These are phyloP conservation scores for Ephydatia muelleri DNA, from an alignment of 37 sponge, comb jelly and placozoan genomes.

Conservation along the genomic window DNA sequence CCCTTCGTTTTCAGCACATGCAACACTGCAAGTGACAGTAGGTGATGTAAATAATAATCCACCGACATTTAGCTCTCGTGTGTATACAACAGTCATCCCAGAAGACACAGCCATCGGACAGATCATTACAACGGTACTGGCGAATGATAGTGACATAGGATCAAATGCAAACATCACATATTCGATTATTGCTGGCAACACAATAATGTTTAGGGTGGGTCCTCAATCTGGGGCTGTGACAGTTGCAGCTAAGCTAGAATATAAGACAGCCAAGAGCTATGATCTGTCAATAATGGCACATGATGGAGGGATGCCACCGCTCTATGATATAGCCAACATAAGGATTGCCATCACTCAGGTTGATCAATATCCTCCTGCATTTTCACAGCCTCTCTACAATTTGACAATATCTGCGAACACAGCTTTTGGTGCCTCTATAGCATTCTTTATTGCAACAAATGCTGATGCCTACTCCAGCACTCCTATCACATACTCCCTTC, in stretches of 20 bases:
- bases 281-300: constrained; percentile 40
- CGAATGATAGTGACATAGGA: constrained; percentile 70
- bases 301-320: constrained; percentile 60
- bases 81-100: constrained; percentile 41
- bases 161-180: constrained; percentile 49
- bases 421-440: constrained; percentile 44
- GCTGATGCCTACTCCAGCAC: constrained; percentile 24
- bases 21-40: constrained; percentile 41
- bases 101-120: constrained; percentile 49
- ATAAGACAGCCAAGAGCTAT: constrained; percentile 28
- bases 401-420: constrained; percentile 33
- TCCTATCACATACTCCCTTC: constrained; percentile 29
- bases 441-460: constrained; percentile 54
- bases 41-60: constrained; percentile 71
- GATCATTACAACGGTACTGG: constrained; percentile 17
- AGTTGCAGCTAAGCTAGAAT: constrained; percentile 13
- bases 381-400: constrained; percentile 10
- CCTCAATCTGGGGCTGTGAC: constrained; percentile 35
- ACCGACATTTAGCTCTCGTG: constrained; percentile 51
- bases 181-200: constrained; percentile 28
- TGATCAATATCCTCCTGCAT: constrained; percentile 61
- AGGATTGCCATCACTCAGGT: constrained; percentile 30
- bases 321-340: constrained; percentile 42
- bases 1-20: constrained; percentile 63
- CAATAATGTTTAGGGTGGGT: constrained; percentile 47